phyloP scores from a whole-genome alignment of 2,888 invertebrate species.

The Caenorhabditis sp. region DNA sequence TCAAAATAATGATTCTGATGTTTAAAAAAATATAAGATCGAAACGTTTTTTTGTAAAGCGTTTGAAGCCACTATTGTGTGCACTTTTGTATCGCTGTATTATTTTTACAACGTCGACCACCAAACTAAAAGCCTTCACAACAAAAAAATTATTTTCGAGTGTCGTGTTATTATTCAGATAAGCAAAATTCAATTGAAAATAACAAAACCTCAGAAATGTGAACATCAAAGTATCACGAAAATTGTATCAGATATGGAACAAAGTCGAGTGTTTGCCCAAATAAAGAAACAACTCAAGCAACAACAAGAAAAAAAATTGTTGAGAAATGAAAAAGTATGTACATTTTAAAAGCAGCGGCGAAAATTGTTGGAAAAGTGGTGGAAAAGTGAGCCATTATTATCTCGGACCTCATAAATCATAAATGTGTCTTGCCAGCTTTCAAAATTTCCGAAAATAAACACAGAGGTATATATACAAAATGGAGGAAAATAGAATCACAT shows the following conservation, averaged over 20 bases:
- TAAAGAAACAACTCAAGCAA: neutral
- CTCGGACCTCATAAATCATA: conserved; percentile 1
- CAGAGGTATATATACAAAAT: neutral
- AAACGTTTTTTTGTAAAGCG: too few relatives aligned
- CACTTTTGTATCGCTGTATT: too few relatives aligned
- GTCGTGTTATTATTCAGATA: too few relatives aligned
- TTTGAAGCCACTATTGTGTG: too few relatives aligned
- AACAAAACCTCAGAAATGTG: too few relatives aligned
- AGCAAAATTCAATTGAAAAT: too few relatives aligned
- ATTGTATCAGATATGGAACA: neutral
- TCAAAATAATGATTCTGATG: too few relatives aligned
- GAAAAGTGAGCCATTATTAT: conserved; percentile 2
- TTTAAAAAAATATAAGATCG: too few relatives aligned
- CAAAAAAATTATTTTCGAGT: too few relatives aligned
- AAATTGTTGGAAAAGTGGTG: conserved; percentile 1
- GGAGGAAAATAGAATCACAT: neutral
- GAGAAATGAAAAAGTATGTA: neutral
- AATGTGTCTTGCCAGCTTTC: neutral
- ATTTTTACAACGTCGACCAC: too few relatives aligned
- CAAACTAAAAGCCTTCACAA: too few relatives aligned
- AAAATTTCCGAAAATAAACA: neutral
- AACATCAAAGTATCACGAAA: too few relatives aligned
- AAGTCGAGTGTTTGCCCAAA: neutral
- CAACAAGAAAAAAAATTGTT: neutral
- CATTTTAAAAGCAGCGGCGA: neutral